These are phyloP conservation scores for Sternarchorhynchus goeldii DNA, from an alignment of 2,797 vertebrate species.

Conservation along the genomic window DNA sequence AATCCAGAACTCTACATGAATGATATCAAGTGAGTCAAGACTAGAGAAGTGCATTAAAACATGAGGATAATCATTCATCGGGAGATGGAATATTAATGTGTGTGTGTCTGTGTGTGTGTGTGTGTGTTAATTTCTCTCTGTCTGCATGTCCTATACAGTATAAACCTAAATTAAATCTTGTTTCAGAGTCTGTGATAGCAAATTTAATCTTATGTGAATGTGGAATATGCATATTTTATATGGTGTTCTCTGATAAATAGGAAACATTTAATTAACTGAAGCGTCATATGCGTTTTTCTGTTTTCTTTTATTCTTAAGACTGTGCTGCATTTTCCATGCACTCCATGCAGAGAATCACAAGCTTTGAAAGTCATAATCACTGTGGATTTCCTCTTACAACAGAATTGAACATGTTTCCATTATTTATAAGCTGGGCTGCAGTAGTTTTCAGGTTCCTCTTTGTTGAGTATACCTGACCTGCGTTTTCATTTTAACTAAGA, in stretches of 20 bases:
- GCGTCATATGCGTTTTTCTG: neutral
- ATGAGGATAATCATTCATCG: neutral
- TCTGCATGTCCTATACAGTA: neutral
- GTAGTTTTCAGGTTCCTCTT: neutral
- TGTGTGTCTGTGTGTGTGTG: slow-evolving; percentile 21
- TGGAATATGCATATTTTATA: neutral
- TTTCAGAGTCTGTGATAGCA: neutral
- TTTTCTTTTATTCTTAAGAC: neutral
- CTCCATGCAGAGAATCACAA: neutral
- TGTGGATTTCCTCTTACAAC: slow-evolving; percentile 1
- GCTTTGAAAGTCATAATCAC: neutral
- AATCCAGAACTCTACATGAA: slow-evolving; percentile 28
- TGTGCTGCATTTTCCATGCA: neutral
- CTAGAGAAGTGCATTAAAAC: neutral
- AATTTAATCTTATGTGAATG: slow-evolving; percentile 12
- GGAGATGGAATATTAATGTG: neutral
- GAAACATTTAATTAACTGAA: neutral
- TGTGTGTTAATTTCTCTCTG: neutral
- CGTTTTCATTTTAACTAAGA: neutral
- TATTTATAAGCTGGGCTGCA: neutral
- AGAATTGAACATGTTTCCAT: slow-evolving; percentile 1
- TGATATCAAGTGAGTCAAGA: slow-evolving; percentile 8
- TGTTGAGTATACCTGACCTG: neutral
- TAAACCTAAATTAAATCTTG: slow-evolving; percentile 4
- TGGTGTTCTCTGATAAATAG: neutral